Evolutionary conservation across 2,888 invertebrate genomes (phyloP).

Genomic region (Meiosimyza decipiens): DNA sequence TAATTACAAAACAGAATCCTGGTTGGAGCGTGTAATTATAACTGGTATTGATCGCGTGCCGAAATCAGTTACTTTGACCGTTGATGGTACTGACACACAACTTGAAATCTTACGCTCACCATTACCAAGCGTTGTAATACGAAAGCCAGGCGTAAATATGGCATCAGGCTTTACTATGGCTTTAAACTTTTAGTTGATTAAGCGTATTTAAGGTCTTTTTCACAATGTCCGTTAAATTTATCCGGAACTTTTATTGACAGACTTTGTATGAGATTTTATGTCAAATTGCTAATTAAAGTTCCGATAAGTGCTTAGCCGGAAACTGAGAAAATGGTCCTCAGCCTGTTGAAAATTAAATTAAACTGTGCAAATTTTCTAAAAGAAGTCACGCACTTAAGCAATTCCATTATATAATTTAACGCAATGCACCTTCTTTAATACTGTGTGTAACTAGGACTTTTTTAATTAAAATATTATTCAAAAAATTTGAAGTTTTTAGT

Average conservation of each 20-base stretch:
- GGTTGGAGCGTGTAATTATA: conserved; percentile 90
- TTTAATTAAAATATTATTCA: conserved; percentile 14
- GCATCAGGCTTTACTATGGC: conserved; percentile 81
- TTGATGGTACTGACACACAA: conserved; percentile 69
- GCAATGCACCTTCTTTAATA: too few species aligned
- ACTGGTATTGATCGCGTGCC: conserved; percentile 80
- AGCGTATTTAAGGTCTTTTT: too few species aligned
- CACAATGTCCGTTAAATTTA: too few species aligned
- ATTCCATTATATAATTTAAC: too few species aligned
- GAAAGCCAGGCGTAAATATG: conserved; percentile 89
- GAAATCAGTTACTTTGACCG: conserved; percentile 72
- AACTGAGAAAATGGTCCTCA: too few species aligned
- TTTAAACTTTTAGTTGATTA: conserved; percentile 64
- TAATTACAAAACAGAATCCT: conserved; percentile 80
- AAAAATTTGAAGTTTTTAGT: conserved; percentile 1
- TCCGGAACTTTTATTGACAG: too few species aligned
- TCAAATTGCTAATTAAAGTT: too few species aligned
- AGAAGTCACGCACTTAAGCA: too few species aligned
- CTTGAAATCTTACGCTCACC: conserved; percentile 75
- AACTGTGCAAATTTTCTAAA: too few species aligned
- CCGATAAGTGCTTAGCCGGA: too few species aligned
- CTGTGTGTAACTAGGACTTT: not conserved
- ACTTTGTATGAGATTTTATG: too few species aligned
- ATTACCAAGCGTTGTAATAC: conserved; percentile 77
- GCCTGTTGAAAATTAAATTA: too few species aligned